Evolutionary conservation across 2,113 vertebrate species (phyloP), one percentile per base, ranked within the genome.

Genomic region (Oncorhynchus gorbuscha): DNA sequence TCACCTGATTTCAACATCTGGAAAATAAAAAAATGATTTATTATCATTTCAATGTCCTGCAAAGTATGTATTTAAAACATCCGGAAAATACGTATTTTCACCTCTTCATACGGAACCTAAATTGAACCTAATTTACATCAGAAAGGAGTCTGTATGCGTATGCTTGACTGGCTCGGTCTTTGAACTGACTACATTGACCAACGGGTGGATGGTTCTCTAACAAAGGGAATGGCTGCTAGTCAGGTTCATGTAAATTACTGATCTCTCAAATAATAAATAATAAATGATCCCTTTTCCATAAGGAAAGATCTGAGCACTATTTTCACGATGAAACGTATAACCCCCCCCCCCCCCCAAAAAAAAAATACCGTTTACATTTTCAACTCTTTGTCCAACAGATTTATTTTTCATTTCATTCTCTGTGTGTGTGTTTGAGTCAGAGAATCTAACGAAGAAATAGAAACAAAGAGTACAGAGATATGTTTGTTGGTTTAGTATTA

Each of bases 121-220:
- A 35, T 35, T 35, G 5, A 35, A 35, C 32, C 32, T 35, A 35
- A 35, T 6, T 35, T 35, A 35, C 5, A 35, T 35, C 32, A 35
- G 32, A 35, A 35, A 35, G 32, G 32, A 35, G 5, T 35, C 32
- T 28, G n/a, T n/a, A 5, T 26, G 5, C 5, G 64, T 28, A 69
- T 28, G 51, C 18, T 35, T 59, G 62, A 18, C 73, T 55, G 73
- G 18, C 16, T 65, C 20, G 11, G 71, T 61, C 78, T 78, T 78
- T 84, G 69, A 76, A 76, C 64, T 11, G 61, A 76, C 35, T 24
- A 51, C 80, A 82, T 84, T 6, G 81, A 86, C 79, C 14, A 22
- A 71, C 32, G 32, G 5, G 1, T 64, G 72, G 26, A 39, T 30
- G 72, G 62, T 70, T 72, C 66, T 71, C 70, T 73, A 74, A 61